Conservation (phyloP, 1,140 invertebrate genomes). For the Nymphalis io region DNA sequence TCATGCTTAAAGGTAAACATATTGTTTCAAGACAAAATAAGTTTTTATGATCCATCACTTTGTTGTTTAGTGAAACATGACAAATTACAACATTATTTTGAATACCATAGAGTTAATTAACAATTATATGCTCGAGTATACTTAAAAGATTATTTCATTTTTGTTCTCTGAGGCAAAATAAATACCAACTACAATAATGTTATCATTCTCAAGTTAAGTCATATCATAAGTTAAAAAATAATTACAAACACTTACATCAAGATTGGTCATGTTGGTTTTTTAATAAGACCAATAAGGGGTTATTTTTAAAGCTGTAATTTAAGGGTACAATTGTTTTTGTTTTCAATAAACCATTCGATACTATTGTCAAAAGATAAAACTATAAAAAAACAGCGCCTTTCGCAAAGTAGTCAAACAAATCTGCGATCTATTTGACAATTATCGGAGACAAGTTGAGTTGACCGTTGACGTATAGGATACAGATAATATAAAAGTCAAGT, state of each 20-base stretch:
- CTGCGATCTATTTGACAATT: background rate
- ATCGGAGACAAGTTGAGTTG: no score
- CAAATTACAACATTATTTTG: background rate
- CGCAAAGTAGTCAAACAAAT: conserved; percentile 17
- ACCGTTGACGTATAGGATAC: no score
- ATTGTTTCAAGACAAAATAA: no score
- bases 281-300: background rate
- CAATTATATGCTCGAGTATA: background rate
- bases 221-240: background rate
- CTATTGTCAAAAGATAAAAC: conserved; percentile 8
- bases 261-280: conserved; percentile 45
- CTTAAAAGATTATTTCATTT: no score
- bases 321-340: background rate
- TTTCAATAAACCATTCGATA: background rate
- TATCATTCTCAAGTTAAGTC: background rate
- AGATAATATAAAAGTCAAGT: no score
- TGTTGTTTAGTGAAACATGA: background rate
- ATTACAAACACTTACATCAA: conserved; percentile 44
- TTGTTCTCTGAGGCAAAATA: background rate
- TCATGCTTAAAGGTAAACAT: no score
- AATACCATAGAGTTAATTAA: background rate
- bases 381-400: conserved; percentile 13
- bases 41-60: no score
- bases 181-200: background rate
- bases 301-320: background rate